These are phyloP conservation scores for Scolopax mira DNA, from an alignment of 2,113 vertebrate genomes.

Conservation along the genomic window DNA sequence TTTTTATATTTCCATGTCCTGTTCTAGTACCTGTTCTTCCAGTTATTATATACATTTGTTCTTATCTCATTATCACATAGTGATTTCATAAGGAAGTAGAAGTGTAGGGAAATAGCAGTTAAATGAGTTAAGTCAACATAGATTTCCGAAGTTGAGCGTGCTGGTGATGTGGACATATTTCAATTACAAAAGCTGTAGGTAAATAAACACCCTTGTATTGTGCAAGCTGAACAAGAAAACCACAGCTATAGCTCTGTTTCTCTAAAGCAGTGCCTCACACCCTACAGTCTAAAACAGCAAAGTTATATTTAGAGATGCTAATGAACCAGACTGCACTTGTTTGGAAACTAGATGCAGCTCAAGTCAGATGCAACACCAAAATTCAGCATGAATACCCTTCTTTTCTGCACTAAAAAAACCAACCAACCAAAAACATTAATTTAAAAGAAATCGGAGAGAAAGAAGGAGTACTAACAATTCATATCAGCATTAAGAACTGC, in stretches of 20 bases:
- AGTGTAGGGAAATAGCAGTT: neutral
- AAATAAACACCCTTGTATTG: neutral
- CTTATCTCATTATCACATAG: neutral
- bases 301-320: neutral
- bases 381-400: neutral
- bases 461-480: neutral
- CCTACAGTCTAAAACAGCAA: neutral
- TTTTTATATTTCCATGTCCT: neutral
- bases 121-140: neutral
- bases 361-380: neutral
- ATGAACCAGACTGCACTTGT: neutral
- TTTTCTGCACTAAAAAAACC: neutral
- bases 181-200: neutral
- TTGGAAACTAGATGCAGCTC: neutral
- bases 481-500: neutral
- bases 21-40: neutral
- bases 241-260: neutral
- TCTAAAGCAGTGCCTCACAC: neutral
- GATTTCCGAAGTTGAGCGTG: neutral
- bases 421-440: neutral
- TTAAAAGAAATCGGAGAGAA: neutral
- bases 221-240: neutral
- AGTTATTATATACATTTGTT: neutral
- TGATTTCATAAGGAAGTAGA: neutral
- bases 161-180: too few relatives aligned